A percentile compares a stretch with the other conserved stretches of the same genome.
These are phyloP conservation scores for Drosophila insularis DNA, from an alignment of 1,140 invertebrate species.

Conservation along the genomic window DNA sequence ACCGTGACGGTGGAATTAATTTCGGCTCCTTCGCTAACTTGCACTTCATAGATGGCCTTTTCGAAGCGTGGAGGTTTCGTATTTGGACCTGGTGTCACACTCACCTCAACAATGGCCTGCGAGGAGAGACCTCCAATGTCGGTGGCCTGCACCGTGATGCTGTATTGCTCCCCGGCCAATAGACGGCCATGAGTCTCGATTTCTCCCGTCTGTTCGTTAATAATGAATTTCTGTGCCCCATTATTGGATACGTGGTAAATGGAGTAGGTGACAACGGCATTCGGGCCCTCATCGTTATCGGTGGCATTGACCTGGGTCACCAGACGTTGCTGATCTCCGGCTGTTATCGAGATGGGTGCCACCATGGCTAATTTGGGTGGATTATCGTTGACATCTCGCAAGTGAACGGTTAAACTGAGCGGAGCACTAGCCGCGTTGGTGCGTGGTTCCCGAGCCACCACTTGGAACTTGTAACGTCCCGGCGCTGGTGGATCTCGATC, in stretches of 20 bases:
- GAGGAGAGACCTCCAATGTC: constrained; percentile 88
- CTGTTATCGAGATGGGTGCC: constrained; percentile 89
- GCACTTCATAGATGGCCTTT: constrained; percentile 91
- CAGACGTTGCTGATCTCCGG: constrained; percentile 87
- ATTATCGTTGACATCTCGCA: constrained; percentile 94
- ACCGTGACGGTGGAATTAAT: constrained; percentile 92
- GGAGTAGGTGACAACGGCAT: constrained; percentile 91
- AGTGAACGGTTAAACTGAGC: constrained; percentile 88
- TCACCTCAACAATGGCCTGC: constrained; percentile 93
- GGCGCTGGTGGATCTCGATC: constrained; percentile 94
- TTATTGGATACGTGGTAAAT: constrained; percentile 96
- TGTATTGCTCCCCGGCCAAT: constrained; percentile 93
- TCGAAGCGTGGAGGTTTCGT: constrained; percentile 91
- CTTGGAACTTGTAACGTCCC: constrained; percentile 90
- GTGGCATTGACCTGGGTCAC: constrained; percentile 91
- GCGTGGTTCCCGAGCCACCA: constrained; percentile 90
- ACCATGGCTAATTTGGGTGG: constrained; percentile 90
- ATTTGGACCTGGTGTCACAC: constrained; percentile 92
- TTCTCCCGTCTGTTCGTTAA: constrained; percentile 90
- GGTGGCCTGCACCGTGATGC: constrained; percentile 91
- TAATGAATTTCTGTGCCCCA: constrained; percentile 92
- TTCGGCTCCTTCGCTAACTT: constrained; percentile 93
- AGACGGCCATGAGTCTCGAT: constrained; percentile 90
- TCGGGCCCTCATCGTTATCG: constrained; percentile 93
- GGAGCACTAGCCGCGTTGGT: constrained; percentile 91